A percentile compares a stretch with the other conserved stretches of the same genome.
Conservation (phyloP, 2,797 vertebrate genomes). For the Hyperoplus lanceolatus region DNA sequence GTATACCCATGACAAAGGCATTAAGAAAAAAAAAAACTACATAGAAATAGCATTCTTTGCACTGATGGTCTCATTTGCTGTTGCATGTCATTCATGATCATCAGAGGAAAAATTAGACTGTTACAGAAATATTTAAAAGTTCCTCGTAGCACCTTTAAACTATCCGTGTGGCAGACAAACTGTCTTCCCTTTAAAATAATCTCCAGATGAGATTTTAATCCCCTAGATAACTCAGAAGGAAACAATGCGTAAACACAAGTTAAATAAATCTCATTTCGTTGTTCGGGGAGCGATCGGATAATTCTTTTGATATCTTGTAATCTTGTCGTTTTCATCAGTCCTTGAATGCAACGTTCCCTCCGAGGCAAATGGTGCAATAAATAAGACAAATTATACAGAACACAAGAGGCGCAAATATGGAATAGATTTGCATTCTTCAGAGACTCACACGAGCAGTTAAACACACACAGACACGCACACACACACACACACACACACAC, state of each 20-base stretch:
- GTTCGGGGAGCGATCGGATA: conserved; percentile 61
- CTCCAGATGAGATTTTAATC: conserved; percentile 63
- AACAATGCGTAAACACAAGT: conserved; percentile 63
- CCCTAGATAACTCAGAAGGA: conserved; percentile 65
- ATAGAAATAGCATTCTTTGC: conserved; percentile 5
- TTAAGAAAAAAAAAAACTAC: conserved; percentile 31
- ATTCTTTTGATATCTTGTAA: conserved; percentile 74
- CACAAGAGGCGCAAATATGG: conserved; percentile 40
- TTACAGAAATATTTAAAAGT: too few species aligned
- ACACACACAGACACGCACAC: neutral
- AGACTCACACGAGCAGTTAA: conserved; percentile 20
- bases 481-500: too few species aligned
- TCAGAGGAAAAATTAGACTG: too few species aligned
- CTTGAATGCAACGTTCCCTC: conserved; percentile 65
- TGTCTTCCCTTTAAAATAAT: conserved; percentile 62
- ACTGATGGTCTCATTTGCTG: too few species aligned
- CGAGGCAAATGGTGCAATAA: conserved; percentile 76
- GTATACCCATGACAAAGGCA: too few species aligned
- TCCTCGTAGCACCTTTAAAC: conserved; percentile 4
- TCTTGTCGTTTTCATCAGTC: conserved; percentile 74
- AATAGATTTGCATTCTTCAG: conserved; percentile 55
- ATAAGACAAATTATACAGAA: conserved; percentile 71
- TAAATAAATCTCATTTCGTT: conserved; percentile 75
- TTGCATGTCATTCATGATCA: too few species aligned
- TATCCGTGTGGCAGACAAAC: conserved; percentile 26